phyloP scores from a whole-genome alignment of 2,888 invertebrate species.

The Nymphalis c-album region DNA sequence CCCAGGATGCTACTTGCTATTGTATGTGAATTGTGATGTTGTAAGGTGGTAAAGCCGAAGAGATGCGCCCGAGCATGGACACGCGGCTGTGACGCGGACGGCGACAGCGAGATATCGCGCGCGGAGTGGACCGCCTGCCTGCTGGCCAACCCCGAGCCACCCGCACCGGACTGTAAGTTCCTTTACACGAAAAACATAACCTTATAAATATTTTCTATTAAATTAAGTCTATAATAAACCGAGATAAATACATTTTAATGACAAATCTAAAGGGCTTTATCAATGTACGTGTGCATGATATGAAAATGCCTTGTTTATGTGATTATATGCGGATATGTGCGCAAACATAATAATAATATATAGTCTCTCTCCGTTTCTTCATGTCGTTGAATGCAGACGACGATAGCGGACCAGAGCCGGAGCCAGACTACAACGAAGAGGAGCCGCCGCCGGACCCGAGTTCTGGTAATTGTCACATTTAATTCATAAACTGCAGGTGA shows the following conservation, averaged over 20 bases:
- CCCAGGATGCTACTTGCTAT: too few relatives aligned
- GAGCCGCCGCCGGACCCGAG: slow-evolving; percentile 69
- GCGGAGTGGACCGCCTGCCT: slow-evolving; percentile 94
- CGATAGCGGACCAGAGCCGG: slow-evolving; percentile 76
- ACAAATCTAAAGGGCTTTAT: too few relatives aligned
- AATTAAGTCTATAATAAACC: too few relatives aligned
- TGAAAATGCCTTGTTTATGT: background rate
- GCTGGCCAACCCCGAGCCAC: slow-evolving; percentile 80
- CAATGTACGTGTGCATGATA: too few relatives aligned
- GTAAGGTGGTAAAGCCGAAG: slow-evolving; percentile 90
- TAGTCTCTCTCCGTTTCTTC: slow-evolving; percentile 81
- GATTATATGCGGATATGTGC: slow-evolving; percentile 58
- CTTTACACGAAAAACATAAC: slow-evolving; percentile 43
- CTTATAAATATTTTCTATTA: background rate
- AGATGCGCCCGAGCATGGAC: slow-evolving; percentile 94
- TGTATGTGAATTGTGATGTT: background rate
- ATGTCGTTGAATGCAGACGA: slow-evolving; percentile 90
- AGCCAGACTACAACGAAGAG: slow-evolving; percentile 78
- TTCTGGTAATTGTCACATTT: slow-evolving; percentile 53
- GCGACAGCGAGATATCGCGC: slow-evolving; percentile 88
- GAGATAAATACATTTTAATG: too few relatives aligned
- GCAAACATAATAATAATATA: slow-evolving; percentile 82
- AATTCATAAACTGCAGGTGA: background rate
- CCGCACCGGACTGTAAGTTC: slow-evolving; percentile 91
- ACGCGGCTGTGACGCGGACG: slow-evolving; percentile 91